Conservation (phyloP, 2,797 vertebrate genomes). For the Lepus oiostolus region DNA sequence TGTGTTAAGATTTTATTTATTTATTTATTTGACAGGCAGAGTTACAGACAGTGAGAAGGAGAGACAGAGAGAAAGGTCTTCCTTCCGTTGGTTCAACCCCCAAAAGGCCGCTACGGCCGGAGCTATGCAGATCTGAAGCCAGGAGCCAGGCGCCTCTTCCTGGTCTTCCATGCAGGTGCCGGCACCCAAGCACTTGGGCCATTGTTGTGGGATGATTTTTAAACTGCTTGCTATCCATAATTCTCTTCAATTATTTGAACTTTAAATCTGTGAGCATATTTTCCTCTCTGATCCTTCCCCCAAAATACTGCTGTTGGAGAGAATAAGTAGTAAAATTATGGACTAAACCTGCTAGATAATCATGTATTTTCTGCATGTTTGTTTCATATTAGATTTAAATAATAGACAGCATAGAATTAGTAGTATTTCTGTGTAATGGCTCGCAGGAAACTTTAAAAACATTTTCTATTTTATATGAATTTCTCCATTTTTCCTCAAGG, state of each 20-base stretch:
- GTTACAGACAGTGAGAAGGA: too few species aligned
- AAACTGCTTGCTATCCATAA: background rate
- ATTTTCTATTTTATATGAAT: background rate
- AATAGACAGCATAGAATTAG: background rate
- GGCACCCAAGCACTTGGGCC: too few species aligned
- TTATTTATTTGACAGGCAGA: too few species aligned
- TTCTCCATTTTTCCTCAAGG: slow-evolving; percentile 20
- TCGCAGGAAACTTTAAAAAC: slow-evolving; percentile 9
- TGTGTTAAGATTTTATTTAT: too few species aligned
- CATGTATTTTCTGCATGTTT: background rate
- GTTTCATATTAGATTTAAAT: background rate
- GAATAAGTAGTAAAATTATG: slow-evolving; percentile 12
- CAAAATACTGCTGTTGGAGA: background rate
- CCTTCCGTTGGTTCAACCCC: too few species aligned
- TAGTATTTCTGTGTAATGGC: background rate
- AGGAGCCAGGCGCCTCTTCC: too few species aligned
- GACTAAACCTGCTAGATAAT: background rate
- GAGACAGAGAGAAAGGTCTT: too few species aligned
- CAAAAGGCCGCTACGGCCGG: too few species aligned
- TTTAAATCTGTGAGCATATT: background rate
- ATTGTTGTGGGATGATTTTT: background rate
- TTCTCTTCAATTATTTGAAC: slow-evolving; percentile 3
- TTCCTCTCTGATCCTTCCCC: background rate
- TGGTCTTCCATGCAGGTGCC: too few species aligned
- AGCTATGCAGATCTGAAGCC: too few species aligned